Conservation (phyloP, 2,888 invertebrate species). For the Drosophila gaucha region DNA sequence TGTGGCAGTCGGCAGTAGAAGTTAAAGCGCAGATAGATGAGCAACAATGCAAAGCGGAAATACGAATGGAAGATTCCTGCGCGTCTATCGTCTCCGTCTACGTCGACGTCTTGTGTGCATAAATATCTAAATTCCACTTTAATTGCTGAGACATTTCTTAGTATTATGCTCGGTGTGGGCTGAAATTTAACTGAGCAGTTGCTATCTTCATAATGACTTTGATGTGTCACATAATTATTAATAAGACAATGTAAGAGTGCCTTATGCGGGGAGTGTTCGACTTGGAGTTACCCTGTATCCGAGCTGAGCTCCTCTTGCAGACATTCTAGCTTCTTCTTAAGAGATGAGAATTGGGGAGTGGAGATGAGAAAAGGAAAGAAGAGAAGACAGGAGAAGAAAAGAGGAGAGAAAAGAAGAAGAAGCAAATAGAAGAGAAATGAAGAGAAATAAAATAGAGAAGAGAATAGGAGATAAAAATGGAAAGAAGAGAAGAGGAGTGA, state of each 20-base stretch:
- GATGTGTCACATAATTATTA: conserved; percentile 68
- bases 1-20: conserved; percentile 36
- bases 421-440: too few relatives aligned
- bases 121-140: conserved; percentile 67
- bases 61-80: conserved; percentile 44
- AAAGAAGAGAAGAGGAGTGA: too few relatives aligned
- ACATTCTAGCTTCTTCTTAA: too few relatives aligned
- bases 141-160: conserved; percentile 52
- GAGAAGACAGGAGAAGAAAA: too few relatives aligned
- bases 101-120: conserved; percentile 44
- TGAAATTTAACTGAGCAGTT: conserved; percentile 41
- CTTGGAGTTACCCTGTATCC: background rate
- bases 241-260: conserved; percentile 25
- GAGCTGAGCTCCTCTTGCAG: background rate
- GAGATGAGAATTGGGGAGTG: background rate
- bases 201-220: conserved; percentile 79
- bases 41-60: conserved; percentile 35
- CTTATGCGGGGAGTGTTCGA: background rate
- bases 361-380: background rate
- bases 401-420: too few relatives aligned
- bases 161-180: conserved; percentile 12
- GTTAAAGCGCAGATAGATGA: conserved; percentile 37
- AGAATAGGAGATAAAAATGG: too few relatives aligned
- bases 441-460: too few relatives aligned
- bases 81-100: conserved; percentile 24